Conservation (phyloP, 37 sponge, comb jelly and placozoan genomes). For the Axinella damicornis region DNA sequence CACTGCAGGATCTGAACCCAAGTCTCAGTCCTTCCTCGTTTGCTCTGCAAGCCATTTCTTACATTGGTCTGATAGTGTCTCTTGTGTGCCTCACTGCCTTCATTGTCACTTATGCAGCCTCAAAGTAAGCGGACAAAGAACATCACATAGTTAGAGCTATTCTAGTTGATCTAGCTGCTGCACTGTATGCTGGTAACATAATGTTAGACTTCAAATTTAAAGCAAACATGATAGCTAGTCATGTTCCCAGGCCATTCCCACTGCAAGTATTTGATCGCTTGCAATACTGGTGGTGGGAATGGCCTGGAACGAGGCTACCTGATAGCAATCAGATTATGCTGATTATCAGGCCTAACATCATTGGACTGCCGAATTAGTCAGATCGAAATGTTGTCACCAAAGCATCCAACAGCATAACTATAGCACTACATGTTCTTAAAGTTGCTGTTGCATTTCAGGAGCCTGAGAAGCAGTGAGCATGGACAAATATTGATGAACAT, state of each 20-base stretch:
- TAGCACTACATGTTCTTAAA: background rate
- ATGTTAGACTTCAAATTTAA: no score
- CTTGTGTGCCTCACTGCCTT: slow-evolving; percentile 41
- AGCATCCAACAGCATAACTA: background rate
- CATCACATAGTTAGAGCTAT: no score
- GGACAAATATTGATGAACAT: slow-evolving; percentile 62
- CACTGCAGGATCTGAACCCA: slow-evolving; percentile 49
- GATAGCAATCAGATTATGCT: no score
- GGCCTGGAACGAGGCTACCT: no score
- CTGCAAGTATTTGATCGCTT: no score
- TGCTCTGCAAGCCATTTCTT: slow-evolving; percentile 40
- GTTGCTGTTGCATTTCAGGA: slow-evolving; percentile 34
- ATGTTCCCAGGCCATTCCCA: no score
- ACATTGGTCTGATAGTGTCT: slow-evolving; percentile 66
- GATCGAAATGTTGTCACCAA: background rate
- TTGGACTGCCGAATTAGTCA: background rate
- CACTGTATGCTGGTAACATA: no score
- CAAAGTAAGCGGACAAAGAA: slow-evolving; percentile 66
- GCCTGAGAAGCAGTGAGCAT: slow-evolving; percentile 34
- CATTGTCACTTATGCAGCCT: slow-evolving; percentile 37
- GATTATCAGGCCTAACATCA: no score
- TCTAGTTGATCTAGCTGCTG: background rate
- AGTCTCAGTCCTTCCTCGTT: background rate
- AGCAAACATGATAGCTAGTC: no score
- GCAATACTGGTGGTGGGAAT: no score